Evolutionary conservation across 1,140 invertebrate species (phyloP).

Genomic region (Cyphomyrmex costatus): DNA sequence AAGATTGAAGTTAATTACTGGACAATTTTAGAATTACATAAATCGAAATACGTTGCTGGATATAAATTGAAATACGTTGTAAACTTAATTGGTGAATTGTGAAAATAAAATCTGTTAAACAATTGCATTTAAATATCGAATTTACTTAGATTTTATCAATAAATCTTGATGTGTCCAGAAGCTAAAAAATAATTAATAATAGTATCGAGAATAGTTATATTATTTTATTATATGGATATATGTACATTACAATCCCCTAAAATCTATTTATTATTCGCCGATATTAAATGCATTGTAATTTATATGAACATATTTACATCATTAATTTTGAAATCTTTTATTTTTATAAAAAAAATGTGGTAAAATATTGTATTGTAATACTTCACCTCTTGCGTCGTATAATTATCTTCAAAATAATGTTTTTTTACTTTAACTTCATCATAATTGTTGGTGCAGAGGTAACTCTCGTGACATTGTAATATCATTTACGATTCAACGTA

Average conservation of each 20-base stretch:
- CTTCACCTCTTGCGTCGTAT: neutral
- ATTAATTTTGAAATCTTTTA: conserved; percentile 1
- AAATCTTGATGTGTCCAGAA: neutral
- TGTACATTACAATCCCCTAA: neutral
- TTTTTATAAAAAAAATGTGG: neutral
- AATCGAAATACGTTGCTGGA: too few species aligned
- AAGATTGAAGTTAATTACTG: too few species aligned
- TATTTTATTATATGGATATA: neutral
- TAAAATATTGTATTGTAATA: neutral
- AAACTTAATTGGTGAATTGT: conserved; percentile 28
- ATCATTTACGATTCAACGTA: neutral
- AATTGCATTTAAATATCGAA: neutral
- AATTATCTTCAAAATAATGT: conserved; percentile 3
- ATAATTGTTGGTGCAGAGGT: neutral
- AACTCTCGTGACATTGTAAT: neutral
- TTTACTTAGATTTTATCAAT: neutral
- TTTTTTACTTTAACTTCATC: neutral
- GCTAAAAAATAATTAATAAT: neutral
- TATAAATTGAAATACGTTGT: conserved; percentile 1
- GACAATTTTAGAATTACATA: too few species aligned
- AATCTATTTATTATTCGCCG: neutral
- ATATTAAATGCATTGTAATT: neutral
- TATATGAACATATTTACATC: neutral
- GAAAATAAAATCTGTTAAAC: conserved; percentile 33
- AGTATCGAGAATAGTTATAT: neutral